Evolutionary conservation across 2,797 vertebrate species (phyloP), one percentile per base, ranked within the genome.

Genomic region (Sebastes matsubarae): DNA sequence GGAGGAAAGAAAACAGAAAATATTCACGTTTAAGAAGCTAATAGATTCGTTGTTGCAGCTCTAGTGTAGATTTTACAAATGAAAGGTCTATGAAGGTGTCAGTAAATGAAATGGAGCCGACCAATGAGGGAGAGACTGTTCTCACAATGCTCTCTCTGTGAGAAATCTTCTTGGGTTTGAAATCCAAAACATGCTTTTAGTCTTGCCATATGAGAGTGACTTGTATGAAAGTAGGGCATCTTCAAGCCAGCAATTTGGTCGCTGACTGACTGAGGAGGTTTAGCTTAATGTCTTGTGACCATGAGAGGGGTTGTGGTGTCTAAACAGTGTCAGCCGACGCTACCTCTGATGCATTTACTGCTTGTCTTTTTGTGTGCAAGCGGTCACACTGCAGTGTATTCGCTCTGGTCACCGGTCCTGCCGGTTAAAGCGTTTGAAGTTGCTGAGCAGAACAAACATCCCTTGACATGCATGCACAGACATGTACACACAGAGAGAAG

Each of bases 321-420:
- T 87, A 66, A 90, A 88, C 86, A 34, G 71, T 60, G 70, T 86
- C 88, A 85, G 86, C 75, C 54, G 76, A 89, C 20, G 27, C 52
- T 52, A 8, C 64, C 8, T 59, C 77, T 87, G 42, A 86, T 81
- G 72, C 54, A 72, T 88, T 91, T 82, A 74, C 50, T 16, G 67
- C 72, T 60, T 64, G 46, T 70, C 57, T 81, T 24, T 14, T 32
- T 58, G 59, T 76, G 69, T 57, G 50, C 3, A 9, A 58, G 29
- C 46, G 66, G 66, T 80, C 30, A 38, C 68, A 24, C 58, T 60
- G 66, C 14, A 27, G 32, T 36, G 64, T 59, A 8, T 73, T 20
- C 27, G 54, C 58, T 74, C 75, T 16, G 34, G 58, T 75, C 24
- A 20, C 27, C 8, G 20, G 60, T 67, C 54, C 59, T 29, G 20